A percentile compares a stretch with the other conserved stretches of the same genome.
Conservation (phyloP, 2,113 vertebrate genomes). For the Bufo bufo region DNA sequence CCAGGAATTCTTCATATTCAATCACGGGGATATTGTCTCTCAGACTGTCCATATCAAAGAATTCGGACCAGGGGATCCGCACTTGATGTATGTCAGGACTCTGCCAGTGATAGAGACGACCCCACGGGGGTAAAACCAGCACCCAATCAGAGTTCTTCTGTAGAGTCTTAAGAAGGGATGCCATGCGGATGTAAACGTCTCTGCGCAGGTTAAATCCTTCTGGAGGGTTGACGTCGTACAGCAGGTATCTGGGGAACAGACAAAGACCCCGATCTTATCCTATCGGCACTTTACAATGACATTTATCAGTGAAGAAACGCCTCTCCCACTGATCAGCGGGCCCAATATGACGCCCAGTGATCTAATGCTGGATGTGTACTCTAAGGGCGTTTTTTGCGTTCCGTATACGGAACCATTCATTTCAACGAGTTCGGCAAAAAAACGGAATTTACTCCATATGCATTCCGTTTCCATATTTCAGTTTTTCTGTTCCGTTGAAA, state of each 20-base stretch:
- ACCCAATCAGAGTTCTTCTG: slow-evolving; percentile 85
- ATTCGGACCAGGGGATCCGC: slow-evolving; percentile 87
- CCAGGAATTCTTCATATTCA: slow-evolving; percentile 92
- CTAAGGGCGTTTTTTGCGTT: too few species aligned
- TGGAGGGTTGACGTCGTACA: slow-evolving; percentile 95
- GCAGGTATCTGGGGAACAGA: slow-evolving; percentile 81
- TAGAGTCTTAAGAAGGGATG: slow-evolving; percentile 88
- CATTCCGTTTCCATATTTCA: too few species aligned
- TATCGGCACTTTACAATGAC: too few species aligned
- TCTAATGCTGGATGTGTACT: too few species aligned
- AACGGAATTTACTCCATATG: too few species aligned
- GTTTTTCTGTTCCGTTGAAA: too few species aligned
- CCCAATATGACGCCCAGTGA: too few species aligned
- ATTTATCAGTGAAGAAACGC: too few species aligned
- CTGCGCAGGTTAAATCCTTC: slow-evolving; percentile 97
- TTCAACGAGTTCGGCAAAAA: too few species aligned
- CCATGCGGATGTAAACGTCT: slow-evolving; percentile 91
- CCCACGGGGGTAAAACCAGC: slow-evolving; percentile 95
- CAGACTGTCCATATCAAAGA: slow-evolving; percentile 89
- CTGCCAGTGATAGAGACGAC: slow-evolving; percentile 96
- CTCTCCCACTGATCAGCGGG: too few species aligned
- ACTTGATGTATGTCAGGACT: slow-evolving; percentile 87
- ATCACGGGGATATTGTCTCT: slow-evolving; percentile 88
- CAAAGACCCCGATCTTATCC: neutral
- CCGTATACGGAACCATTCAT: too few species aligned